Base-by-base conservation (phyloP, 2,888 invertebrate genomes). In the Pseudanteris insignis region DNA sequence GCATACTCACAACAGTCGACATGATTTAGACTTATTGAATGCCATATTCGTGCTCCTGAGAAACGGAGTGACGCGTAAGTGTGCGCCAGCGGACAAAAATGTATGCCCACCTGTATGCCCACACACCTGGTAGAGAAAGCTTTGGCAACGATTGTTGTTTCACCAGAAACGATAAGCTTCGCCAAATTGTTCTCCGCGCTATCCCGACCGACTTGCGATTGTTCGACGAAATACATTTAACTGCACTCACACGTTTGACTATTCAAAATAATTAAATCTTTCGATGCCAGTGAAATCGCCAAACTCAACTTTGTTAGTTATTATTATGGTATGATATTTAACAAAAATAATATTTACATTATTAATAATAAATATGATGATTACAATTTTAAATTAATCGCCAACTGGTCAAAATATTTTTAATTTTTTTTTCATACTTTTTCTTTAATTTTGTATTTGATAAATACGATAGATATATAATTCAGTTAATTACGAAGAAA, bases 21-120 rank as follows among this genome's bases (percentile, higher is more conserved):
- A 73, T 76, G 76, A 76, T 76, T 76, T 76, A 75, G 75, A 72
- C 75, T 76, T 73, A 76, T 76, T 76, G 76, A 74, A 66, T 76
- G 72, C 70, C 73, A 71, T 65, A 71, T 70, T 63, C 72, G 67
- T 66, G 70, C 64, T 61, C 67, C 65, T 57, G 55, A 64, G 48
- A 54, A 54, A 32, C 48, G 11, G 53, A 62, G 66, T 65, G 66
- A 65, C 67, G 65, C 66, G 67, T 68, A 66, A 61, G 60, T 54
- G 47, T 30, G 48, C 46, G 28, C 18, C n/a, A 14, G 29, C 65
- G 64, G 28, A 57, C 50, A 50, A 43, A 55, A 53, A 50, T 40
- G 50, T 47, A 37, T 54, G 41, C 58, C 62, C 53, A 51, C 59
- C 43, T 55, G 54, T 51, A 46, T 58, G 58, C 48, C 62, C 55